phyloP scores from a whole-genome alignment of 2,888 invertebrate genomes.

The Heliconius ethilla region DNA sequence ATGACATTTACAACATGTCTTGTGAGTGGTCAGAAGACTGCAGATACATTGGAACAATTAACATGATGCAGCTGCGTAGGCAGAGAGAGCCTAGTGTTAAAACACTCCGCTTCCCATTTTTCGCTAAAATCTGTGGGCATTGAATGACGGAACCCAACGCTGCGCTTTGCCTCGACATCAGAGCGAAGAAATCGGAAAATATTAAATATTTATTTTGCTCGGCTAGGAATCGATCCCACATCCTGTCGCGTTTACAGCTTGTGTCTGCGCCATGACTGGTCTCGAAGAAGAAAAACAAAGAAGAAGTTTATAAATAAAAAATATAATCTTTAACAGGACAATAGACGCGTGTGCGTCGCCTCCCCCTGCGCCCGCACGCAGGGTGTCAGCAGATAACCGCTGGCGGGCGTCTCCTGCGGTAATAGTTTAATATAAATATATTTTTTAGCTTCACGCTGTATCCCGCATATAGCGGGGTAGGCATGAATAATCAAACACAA shows the following conservation, averaged over 20 bases:
- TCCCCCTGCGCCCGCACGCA: slow-evolving; percentile 69
- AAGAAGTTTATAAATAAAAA: background rate
- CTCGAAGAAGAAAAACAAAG: too few relatives aligned
- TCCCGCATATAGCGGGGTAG: too few relatives aligned
- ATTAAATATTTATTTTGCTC: background rate
- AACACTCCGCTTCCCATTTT: background rate
- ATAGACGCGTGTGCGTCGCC: slow-evolving; percentile 72
- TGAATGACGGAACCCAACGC: background rate
- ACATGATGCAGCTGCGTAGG: background rate
- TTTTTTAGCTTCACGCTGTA: background rate
- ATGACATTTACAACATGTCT: too few relatives aligned
- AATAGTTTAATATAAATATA: slow-evolving; percentile 34
- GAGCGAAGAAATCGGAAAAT: background rate
- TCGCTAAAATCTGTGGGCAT: background rate
- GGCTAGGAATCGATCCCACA: too few relatives aligned
- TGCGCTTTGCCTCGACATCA: background rate
- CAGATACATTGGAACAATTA: too few relatives aligned
- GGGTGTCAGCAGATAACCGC: slow-evolving; percentile 71
- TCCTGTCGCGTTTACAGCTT: background rate
- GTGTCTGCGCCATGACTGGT: background rate
- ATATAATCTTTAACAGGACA: slow-evolving; percentile 54
- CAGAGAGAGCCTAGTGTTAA: background rate
- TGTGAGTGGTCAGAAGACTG: too few relatives aligned
- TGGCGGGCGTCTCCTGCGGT: slow-evolving; percentile 72
- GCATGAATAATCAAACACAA: too few relatives aligned